Base-by-base conservation (phyloP, 2,113 vertebrate species). In the Rynchops niger region DNA sequence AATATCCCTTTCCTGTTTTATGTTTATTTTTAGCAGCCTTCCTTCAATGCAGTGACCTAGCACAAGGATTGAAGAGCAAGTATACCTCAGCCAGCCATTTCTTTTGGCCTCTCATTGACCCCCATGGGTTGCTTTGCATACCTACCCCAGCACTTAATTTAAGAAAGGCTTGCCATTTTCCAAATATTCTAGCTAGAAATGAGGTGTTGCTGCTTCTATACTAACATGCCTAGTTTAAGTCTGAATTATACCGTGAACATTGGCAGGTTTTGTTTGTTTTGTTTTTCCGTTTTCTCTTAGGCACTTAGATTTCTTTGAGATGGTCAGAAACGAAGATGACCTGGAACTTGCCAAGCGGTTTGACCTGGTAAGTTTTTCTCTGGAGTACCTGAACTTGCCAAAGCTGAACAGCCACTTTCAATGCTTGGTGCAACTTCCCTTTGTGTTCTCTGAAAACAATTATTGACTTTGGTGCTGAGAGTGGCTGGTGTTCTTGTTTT, bases 221-320 rank as follows among this genome's bases (percentile, higher is more conserved):
- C 23, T 40, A 42, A n/a, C 34, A 72, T 1, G 3, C 14, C 66
- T 66, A 10, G 11, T 36, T 43, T 23, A 65, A 69, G 22, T 59
- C n/a, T 65, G 34, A 88, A n/a, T 65, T 55, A n/a, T 63, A 5
- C 15, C 49, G 15, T 47, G 40, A 95, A 43, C 38, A 36, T 7
- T 26, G 40, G 17, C 32, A 73, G 52, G 50, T 45, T 83, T 93
- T 74, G 7, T 88, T 85, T 66, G 40, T 7, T 84, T 83, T 55
- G 10, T 23, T 86, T 67, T 81, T 92, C 67, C 88, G 8, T 86
- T 66, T 80, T 90, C 70, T 27, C 90, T 73, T 90, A 99, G 99
- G 95, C 99, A 99, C 96, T 98, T 99, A 98, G 99, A 99, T 96
- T 99, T 99, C 98, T 99, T 99, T 84, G 99, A 99, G 97, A 99